These are phyloP conservation scores for Drosophila virilis DNA, from an alignment of 1,140 invertebrate genomes.

Conservation along the genomic window DNA sequence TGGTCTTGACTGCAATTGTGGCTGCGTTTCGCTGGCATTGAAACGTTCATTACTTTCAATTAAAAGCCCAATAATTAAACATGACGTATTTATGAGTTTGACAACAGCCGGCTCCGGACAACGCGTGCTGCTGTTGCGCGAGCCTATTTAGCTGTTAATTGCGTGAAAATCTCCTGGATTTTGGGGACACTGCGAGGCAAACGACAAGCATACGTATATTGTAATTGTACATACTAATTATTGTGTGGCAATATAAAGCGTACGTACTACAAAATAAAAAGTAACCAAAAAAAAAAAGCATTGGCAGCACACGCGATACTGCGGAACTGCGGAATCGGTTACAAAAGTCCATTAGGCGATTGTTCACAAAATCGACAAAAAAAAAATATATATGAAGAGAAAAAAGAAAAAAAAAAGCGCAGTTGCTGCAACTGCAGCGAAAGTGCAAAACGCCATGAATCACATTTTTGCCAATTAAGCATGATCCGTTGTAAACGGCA, in stretches of 20 bases:
- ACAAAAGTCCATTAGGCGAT: conserved; percentile 43
- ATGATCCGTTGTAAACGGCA: conserved; percentile 72
- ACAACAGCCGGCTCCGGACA: conserved; percentile 32
- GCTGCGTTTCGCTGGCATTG: conserved; percentile 19
- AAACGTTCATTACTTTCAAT: conserved; percentile 76
- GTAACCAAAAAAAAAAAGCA: background rate
- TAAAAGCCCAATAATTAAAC: conserved; percentile 70
- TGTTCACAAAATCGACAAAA: conserved; percentile 38
- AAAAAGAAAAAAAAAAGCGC: conserved; percentile 20
- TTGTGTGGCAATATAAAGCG: conserved; percentile 3
- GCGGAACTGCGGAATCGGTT: conserved; percentile 47
- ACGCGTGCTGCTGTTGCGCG: background rate
- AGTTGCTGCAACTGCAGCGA: conserved; percentile 47
- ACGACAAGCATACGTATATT: background rate
- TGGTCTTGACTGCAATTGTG: conserved; percentile 10
- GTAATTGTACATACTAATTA: conserved; percentile 1
- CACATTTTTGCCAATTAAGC: conserved; percentile 80
- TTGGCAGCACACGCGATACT: conserved; percentile 26
- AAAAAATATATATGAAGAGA: background rate
- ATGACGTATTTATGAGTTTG: conserved; percentile 81
- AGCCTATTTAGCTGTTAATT: conserved; percentile 32
- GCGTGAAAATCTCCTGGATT: conserved; percentile 33
- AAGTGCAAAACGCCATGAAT: conserved; percentile 80
- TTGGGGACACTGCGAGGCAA: background rate
- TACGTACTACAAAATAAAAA: background rate